A percentile compares a stretch with the other conserved stretches of the same genome.
Conservation (phyloP, 2,113 vertebrate genomes). For the Spheniscus mendiculus region DNA sequence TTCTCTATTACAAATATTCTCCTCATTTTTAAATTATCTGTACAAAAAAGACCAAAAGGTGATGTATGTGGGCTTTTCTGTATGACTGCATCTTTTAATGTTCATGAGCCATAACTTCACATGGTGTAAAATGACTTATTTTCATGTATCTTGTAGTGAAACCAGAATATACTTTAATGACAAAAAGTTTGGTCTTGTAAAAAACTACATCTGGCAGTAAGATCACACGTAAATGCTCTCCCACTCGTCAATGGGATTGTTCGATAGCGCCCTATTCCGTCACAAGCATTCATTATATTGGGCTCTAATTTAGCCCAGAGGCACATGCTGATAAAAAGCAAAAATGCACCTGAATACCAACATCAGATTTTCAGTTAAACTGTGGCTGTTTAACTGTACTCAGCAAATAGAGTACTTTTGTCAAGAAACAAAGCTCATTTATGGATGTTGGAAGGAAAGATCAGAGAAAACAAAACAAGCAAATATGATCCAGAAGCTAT, state of each 20-base stretch:
- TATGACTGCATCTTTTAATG: not conserved
- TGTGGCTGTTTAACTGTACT: not conserved
- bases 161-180: not conserved
- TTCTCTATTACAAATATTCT: not conserved
- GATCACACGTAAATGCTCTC: not conserved
- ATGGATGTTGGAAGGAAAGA: not conserved
- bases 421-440: not conserved
- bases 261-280: not conserved
- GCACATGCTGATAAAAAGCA: not conserved
- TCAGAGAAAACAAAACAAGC: not conserved
- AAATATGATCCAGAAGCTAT: not conserved
- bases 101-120: not conserved
- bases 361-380: not conserved
- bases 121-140: not conserved
- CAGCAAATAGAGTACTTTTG: not conserved
- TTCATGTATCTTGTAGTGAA: not conserved
- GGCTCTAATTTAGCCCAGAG: not conserved
- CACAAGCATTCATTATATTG: not conserved
- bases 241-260: not conserved
- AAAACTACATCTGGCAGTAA: not conserved
- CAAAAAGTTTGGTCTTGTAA: not conserved
- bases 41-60: not conserved
- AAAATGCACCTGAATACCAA: not conserved
- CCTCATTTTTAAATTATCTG: not conserved
- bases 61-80: not conserved